phyloP scores from a whole-genome alignment of 2,797 vertebrate genomes.

The Lophius americanus region DNA sequence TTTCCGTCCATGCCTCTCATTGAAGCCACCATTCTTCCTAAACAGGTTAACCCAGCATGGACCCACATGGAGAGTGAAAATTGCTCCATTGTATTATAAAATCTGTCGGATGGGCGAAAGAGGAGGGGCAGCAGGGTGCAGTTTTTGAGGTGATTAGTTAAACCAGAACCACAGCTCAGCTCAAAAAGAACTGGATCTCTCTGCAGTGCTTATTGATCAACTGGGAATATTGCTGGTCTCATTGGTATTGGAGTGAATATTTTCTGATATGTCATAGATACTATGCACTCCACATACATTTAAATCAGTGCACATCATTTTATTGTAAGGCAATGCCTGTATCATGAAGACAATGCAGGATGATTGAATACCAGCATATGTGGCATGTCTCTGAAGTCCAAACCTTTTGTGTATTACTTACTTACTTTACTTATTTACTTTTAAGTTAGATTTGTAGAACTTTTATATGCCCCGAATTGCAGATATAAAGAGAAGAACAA shows the following conservation, averaged over 20 bases:
- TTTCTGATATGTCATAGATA: conserved; percentile 32
- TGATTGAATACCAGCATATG: conserved; percentile 4
- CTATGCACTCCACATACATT: conserved; percentile 18
- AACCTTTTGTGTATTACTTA: conserved; percentile 9
- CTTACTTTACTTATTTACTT: neutral
- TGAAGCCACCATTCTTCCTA: conserved; percentile 38
- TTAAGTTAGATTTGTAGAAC: conserved; percentile 9
- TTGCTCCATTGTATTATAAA: conserved; percentile 77
- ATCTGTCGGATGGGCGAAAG: conserved; percentile 70
- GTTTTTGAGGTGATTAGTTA: conserved; percentile 78
- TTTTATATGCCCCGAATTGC: conserved; percentile 21
- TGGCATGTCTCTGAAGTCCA: neutral
- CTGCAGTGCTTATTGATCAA: conserved; percentile 80
- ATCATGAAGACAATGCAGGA: neutral
- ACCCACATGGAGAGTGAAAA: conserved; percentile 72
- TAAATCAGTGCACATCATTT: conserved; percentile 23
- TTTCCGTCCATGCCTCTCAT: conserved; percentile 32
- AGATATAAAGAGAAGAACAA: conserved; percentile 43
- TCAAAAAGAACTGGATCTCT: conserved; percentile 79
- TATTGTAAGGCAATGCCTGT: conserved; percentile 7
- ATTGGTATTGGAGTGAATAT: conserved; percentile 44
- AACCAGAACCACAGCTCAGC: conserved; percentile 77
- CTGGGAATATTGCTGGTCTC: conserved; percentile 68
- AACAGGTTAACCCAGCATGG: conserved; percentile 57
- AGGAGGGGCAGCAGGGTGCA: conserved; percentile 62